Conservation (phyloP, 1,140 invertebrate species). For the Papilio helenus region DNA sequence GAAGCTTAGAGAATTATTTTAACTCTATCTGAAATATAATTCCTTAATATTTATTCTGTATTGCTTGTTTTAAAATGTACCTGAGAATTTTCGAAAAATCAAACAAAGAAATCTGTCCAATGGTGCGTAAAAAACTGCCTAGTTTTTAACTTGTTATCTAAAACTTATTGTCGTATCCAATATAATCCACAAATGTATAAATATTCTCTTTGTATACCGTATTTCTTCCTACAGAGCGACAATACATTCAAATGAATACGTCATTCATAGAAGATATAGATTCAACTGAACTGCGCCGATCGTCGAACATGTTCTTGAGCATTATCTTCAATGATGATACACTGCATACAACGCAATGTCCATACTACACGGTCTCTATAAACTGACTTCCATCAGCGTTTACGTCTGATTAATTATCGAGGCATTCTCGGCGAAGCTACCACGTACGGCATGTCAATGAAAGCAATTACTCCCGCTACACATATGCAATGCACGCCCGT, state of each 20-base stretch:
- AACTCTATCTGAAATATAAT: neutral
- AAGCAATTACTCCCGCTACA: slow-evolving; percentile 73
- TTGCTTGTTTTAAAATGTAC: no score
- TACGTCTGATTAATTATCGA: slow-evolving; percentile 74
- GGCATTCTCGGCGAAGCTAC: slow-evolving; percentile 67
- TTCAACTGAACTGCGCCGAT: neutral
- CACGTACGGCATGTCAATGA: slow-evolving; percentile 73
- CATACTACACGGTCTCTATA: slow-evolving; percentile 46
- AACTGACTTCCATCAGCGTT: slow-evolving; percentile 66
- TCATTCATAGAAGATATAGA: slow-evolving; percentile 6
- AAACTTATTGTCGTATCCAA: neutral
- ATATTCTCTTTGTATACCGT: neutral
- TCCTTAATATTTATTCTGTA: neutral
- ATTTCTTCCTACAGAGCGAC: neutral
- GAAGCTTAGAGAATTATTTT: neutral
- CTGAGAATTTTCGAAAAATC: no score
- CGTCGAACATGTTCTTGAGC: neutral
- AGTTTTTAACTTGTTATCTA: neutral
- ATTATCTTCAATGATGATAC: slow-evolving; percentile 36
- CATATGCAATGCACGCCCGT: slow-evolving; percentile 51
- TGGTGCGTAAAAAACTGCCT: neutral
- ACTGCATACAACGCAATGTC: slow-evolving; percentile 36
- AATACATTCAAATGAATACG: slow-evolving; percentile 2
- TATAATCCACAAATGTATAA: neutral
- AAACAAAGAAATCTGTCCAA: neutral